Base-by-base conservation (phyloP, 2,113 vertebrate genomes). In the Pseudopodoces humilis region DNA sequence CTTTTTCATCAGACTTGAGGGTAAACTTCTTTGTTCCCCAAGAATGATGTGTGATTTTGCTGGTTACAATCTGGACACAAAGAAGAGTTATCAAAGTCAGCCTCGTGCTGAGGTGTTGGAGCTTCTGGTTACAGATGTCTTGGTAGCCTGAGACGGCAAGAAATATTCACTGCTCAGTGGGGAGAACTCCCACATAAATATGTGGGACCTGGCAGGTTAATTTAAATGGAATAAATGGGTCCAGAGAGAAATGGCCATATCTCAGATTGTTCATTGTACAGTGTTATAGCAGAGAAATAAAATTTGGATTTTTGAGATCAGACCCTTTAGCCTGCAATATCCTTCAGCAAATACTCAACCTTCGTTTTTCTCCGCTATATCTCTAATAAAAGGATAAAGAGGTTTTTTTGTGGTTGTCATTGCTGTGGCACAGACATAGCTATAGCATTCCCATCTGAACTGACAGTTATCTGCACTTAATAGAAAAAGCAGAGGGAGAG, bases 331-430 rank as follows among this genome's bases (percentile, higher is more conserved):
- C 44, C 35, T 44, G 24, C 55, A 52, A 74, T 94, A 67, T 60
- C 44, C 69, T 91, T 28, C 39, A 64, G 47, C 47, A 92, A 79
- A 86, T 92, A 92, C 41, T 86, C 56, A 71, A 20, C 14, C 15
- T 92, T 78, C 16, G 10, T n/a, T 68, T 50, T 13, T 16, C 4
- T 10, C 9, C 0, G 2, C 24, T 19, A 2, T 53, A 39, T 74
- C 21, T 88, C 82, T 86, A 92, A 80, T 80, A 69, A 88, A 92
- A 86, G 3, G 13, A 92, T 88, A 88, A 93, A 83, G 68, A 93
- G 47, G 1, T 44, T 77, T 88, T 70, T 84, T 70, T 6, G 5
- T 90, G 85, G 55, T 79, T 90, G 68, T 86, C 79, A 81, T 67
- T 88, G 75, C 59, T 67, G 3, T 70, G 47, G 72, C 56, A 83